These are phyloP conservation scores for Rhinatrema bivittatum DNA, from an alignment of 2,797 vertebrate genomes.

Conservation along the genomic window DNA sequence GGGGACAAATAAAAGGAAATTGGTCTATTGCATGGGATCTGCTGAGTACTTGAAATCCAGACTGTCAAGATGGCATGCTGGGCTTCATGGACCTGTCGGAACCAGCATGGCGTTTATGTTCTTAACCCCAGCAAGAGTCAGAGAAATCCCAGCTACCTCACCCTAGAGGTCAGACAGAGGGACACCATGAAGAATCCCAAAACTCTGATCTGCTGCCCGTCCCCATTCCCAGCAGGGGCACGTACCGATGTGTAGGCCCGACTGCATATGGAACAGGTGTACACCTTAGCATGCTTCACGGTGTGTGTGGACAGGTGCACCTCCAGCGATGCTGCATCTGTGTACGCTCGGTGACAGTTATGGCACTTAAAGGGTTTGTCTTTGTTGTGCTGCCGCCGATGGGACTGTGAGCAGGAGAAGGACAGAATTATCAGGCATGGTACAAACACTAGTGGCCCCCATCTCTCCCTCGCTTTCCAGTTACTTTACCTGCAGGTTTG, in stretches of 20 bases:
- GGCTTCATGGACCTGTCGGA: background rate
- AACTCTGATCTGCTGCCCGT: too few relatives aligned
- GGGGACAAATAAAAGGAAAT: too few relatives aligned
- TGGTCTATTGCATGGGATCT: too few relatives aligned
- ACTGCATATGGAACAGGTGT: constrained; percentile 94
- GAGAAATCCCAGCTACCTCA: too few relatives aligned
- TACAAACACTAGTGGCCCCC: too few relatives aligned
- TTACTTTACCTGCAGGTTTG: constrained; percentile 87
- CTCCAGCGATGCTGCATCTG: constrained; percentile 84
- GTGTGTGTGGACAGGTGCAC: constrained; percentile 94
- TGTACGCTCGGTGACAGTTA: constrained; percentile 94
- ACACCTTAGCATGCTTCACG: constrained; percentile 96
- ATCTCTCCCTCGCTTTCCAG: too few relatives aligned
- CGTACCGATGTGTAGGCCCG: constrained; percentile 95
- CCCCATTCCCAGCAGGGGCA: too few relatives aligned
- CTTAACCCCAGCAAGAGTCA: too few relatives aligned
- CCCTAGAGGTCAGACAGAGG: too few relatives aligned
- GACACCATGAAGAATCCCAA: constrained; percentile 3
- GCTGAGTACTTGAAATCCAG: background rate
- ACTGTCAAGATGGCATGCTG: background rate
- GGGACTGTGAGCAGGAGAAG: constrained; percentile 64
- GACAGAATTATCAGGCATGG: background rate
- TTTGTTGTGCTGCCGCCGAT: constrained; percentile 98
- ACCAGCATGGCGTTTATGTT: too few relatives aligned
- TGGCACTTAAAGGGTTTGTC: constrained; percentile 98